Percentiles rank a stretch among this genome's conserved stretches.
phyloP scores from a whole-genome alignment of 2,888 invertebrate species.

The Plagodis pulveraria region DNA sequence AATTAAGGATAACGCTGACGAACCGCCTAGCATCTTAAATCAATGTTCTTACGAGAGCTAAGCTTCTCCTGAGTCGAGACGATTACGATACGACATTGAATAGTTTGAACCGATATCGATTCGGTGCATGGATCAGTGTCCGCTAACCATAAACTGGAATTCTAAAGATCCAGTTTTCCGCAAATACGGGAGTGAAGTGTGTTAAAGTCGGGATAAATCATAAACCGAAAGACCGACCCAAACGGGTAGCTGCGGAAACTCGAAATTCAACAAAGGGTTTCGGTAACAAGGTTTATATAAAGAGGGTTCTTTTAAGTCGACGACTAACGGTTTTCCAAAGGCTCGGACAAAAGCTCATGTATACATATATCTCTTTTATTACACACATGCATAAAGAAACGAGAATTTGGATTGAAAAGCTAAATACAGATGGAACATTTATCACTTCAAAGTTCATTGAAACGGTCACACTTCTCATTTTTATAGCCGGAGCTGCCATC shows the following conservation, averaged over 20 bases:
- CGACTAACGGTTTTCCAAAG: background rate
- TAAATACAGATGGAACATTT: slow-evolving; percentile 8
- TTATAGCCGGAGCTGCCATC: slow-evolving; percentile 39
- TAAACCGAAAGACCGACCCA: background rate
- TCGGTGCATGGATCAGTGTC: no score
- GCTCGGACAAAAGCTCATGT: background rate
- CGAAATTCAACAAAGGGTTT: background rate
- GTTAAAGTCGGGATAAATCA: background rate
- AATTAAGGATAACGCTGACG: no score
- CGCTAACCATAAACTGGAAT: no score
- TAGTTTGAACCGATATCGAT: no score
- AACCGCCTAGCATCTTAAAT: no score
- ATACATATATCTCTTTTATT: slow-evolving; percentile 1
- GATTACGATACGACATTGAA: no score
- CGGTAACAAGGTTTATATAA: background rate
- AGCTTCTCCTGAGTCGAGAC: no score
- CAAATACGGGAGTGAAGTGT: background rate
- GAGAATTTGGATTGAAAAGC: slow-evolving; percentile 6
- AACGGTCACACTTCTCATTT: slow-evolving; percentile 42
- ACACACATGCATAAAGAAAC: slow-evolving; percentile 10
- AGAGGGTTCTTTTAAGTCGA: slow-evolving; percentile 1
- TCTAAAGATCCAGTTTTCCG: background rate
- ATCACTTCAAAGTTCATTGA: slow-evolving; percentile 36
- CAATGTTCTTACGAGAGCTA: no score
- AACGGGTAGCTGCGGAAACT: background rate